phyloP scores from a whole-genome alignment of 2,113 vertebrate genomes.

The Mixornis gularis region DNA sequence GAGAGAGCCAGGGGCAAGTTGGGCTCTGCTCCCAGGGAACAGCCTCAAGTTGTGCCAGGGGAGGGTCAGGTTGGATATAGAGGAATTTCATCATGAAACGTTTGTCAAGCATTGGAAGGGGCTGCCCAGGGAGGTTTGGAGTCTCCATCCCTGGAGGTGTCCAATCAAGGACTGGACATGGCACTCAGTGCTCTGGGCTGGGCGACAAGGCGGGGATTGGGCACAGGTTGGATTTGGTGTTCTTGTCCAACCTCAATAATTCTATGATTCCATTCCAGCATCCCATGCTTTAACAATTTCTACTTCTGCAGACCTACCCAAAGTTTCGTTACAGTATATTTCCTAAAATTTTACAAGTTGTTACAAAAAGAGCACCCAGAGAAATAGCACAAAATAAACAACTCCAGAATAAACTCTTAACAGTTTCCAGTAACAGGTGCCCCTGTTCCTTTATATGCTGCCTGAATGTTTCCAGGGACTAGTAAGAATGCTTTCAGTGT shows the following conservation, averaged over 20 bases:
- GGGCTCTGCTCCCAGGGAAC: neutral
- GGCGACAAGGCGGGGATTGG: accelerated
- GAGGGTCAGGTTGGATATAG: neutral
- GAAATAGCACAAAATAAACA: neutral
- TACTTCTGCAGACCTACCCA: neutral
- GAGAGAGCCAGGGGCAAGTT: accelerated
- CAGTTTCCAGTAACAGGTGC: neutral
- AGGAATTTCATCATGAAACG: neutral
- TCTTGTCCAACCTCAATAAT: neutral
- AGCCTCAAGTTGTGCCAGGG: no score
- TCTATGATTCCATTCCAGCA: neutral
- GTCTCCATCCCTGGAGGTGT: neutral
- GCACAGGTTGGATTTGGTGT: neutral
- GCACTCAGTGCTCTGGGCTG: neutral
- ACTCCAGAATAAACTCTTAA: neutral
- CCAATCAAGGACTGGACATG: accelerated
- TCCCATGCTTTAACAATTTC: neutral
- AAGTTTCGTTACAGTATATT: neutral
- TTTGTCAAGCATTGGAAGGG: neutral
- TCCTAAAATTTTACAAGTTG: neutral
- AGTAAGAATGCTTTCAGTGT: neutral
- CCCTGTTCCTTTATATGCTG: neutral
- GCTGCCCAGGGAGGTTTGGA: neutral
- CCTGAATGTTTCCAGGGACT: neutral
- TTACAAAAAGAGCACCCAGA: neutral